These are phyloP conservation scores for Clamator glandarius DNA, from an alignment of 2,797 vertebrate species.

Conservation along the genomic window DNA sequence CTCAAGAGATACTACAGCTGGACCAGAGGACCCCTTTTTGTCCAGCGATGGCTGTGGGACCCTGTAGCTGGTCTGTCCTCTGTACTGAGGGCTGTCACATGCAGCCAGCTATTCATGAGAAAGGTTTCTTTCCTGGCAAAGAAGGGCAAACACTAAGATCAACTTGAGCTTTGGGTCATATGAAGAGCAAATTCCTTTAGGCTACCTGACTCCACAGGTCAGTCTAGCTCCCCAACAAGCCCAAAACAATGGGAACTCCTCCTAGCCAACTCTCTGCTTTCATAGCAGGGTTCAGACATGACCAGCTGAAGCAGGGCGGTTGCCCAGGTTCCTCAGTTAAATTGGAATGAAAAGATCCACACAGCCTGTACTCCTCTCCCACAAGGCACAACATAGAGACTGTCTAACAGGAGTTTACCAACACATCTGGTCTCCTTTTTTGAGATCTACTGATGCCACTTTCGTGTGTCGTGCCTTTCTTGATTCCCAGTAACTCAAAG, in stretches of 20 bases:
- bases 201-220: neutral
- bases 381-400: too few relatives aligned
- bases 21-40: neutral
- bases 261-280: neutral
- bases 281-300: neutral
- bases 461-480: neutral
- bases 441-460: neutral
- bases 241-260: neutral
- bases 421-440: neutral
- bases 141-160: neutral
- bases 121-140: neutral
- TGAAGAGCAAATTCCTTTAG: neutral
- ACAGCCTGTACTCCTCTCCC: neutral
- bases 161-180: neutral
- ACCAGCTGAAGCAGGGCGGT: neutral
- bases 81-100: accelerated
- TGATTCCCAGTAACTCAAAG: neutral
- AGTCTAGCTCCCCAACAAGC: neutral
- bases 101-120: neutral
- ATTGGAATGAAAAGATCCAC: neutral
- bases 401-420: neutral
- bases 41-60: neutral
- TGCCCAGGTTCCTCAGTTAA: neutral
- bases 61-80: neutral
- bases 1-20: neutral